Conservation (phyloP, 1,140 invertebrate species). For the Asobara japonica region DNA sequence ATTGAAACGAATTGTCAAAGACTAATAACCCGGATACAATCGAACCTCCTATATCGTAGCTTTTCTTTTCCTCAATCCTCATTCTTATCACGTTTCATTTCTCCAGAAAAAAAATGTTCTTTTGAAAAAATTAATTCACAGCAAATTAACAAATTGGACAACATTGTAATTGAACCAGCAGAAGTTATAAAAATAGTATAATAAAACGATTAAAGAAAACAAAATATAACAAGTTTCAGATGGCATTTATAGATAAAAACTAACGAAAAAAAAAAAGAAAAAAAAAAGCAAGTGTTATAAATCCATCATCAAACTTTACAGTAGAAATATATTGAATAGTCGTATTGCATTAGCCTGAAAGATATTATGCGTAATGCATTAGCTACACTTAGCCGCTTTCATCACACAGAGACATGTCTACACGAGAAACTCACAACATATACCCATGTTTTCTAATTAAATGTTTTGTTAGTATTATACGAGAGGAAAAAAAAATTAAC, state of each 20-base stretch:
- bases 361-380: constrained; percentile 43
- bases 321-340: constrained; percentile 59
- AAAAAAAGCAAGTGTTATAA: constrained; percentile 45
- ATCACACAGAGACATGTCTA: constrained; percentile 33
- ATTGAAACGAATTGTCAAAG: background rate
- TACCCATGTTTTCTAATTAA: constrained; percentile 59
- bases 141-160: constrained; percentile 29
- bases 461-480: constrained; percentile 63
- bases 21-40: background rate
- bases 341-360: constrained; percentile 54
- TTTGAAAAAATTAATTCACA: background rate
- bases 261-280: background rate
- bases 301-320: constrained; percentile 50
- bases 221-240: background rate
- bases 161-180: background rate
- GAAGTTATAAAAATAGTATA: constrained; percentile 13
- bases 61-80: background rate
- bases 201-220: background rate
- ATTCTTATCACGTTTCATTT: too few species aligned
- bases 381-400: constrained; percentile 37
- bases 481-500: constrained; percentile 53
- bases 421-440: constrained; percentile 41
- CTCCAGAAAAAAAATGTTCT: too few species aligned
- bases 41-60: background rate
- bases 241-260: constrained; percentile 8